phyloP scores from a whole-genome alignment of 2,888 invertebrate species.

The Melanchra persicariae region DNA sequence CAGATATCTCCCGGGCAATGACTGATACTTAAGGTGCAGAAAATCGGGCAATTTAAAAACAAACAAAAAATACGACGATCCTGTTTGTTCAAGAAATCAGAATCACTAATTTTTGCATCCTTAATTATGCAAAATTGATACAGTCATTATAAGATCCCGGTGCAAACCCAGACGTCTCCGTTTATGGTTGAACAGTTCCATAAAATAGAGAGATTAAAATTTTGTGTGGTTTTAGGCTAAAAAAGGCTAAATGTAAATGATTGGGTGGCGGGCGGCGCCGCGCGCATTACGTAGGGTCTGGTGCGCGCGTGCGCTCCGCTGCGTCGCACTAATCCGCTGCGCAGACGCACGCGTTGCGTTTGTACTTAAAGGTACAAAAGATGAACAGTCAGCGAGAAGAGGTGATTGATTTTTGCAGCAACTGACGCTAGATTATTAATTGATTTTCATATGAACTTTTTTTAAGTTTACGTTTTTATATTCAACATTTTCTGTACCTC shows the following conservation, averaged over 20 bases:
- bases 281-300: slow-evolving; percentile 85
- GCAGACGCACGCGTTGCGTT: slow-evolving; percentile 64
- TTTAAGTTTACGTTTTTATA: neutral
- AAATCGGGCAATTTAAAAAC: neutral
- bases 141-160: slow-evolving; percentile 25
- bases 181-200: slow-evolving; percentile 32
- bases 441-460: neutral
- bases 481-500: neutral
- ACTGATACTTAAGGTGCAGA: neutral
- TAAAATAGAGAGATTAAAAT: slow-evolving; percentile 41
- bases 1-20: too few relatives aligned
- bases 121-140: slow-evolving; percentile 41
- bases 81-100: slow-evolving; percentile 7
- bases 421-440: neutral
- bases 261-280: slow-evolving; percentile 77
- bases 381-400: slow-evolving; percentile 42
- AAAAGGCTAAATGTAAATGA: slow-evolving; percentile 55
- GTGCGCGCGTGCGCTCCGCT: slow-evolving; percentile 85
- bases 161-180: slow-evolving; percentile 11
- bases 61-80: neutral
- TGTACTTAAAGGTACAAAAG: slow-evolving; percentile 36
- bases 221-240: slow-evolving; percentile 53
- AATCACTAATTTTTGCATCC: slow-evolving; percentile 4
- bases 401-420: neutral
- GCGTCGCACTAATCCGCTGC: slow-evolving; percentile 79